Evolutionary conservation across 2,797 vertebrate species (phyloP), one percentile per base, ranked within the genome.

Genomic region (Pipistrellus kuhlii): DNA sequence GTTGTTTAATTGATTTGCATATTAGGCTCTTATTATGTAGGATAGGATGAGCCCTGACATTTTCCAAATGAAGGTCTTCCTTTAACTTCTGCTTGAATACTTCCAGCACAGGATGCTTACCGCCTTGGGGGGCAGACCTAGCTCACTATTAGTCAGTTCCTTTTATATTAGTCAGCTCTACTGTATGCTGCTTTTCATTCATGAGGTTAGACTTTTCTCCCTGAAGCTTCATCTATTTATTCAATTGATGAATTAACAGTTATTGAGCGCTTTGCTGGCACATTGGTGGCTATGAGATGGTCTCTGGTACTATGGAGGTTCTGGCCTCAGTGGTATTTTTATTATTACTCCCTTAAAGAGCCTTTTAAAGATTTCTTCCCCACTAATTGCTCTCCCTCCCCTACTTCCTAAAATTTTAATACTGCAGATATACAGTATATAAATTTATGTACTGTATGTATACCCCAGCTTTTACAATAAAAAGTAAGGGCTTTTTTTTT

Each of bases 1-100:
- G 1, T 62, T 62, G 12, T 55, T 55, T 10, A 27, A 27, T 62
- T 1, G 25, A 62, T 62, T 62, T 62, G 59, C 59, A 62, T 62
- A 14, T 62, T 62, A 62, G 59, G 12, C 59, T 62, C 27, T 62
- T 62, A 30, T 30, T 62, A 62, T 62, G 13, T 30, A 62, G 59
- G 59, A 30, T 6, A 30, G 27, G 59, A 30, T 30, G 59, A 62
- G 77, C 27, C 2, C 75, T 80, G 87, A 75, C 27, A 32, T 46
- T 94, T 25, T 77, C 23, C 76, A 85, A 69, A 41, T 51, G 44
- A 89, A 92, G 82, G 64, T 44, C 11, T 35, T 85, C 59, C 41
- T 73, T 85, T 66, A 48, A 35, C 25, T 30, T 71, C 25, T 30
- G 12, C 35, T 27, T 64, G 32, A 81, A 35, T n/a, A 30, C 27